Base-by-base conservation (phyloP, 2,888 invertebrate genomes). In the Meliscaeva auricollis region DNA sequence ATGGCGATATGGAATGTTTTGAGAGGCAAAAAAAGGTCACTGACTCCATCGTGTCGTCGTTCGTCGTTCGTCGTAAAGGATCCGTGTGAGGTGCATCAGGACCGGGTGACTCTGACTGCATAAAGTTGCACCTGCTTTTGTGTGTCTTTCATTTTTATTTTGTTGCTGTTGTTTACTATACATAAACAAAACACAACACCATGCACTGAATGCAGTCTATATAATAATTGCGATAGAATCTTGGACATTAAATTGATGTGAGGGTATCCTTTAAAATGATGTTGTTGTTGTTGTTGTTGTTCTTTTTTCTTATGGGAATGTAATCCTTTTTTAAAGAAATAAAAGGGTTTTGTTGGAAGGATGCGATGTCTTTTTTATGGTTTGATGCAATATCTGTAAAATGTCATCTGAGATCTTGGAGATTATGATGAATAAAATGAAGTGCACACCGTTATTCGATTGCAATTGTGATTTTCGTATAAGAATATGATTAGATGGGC, bases 191-290 rank as follows among this genome's bases (percentile, higher is more conserved):
- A 69, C 54, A 64, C 56, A 6, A 46, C 60, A 30, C 30, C 8
- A 20, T 62, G 32, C 64, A 32, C 62, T 69, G 32, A 11, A 41
- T 44, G 62, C 30, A 44, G 41, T 41, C 26, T 41, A 41, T 20
- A 9, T 38, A 8, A 13, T 13, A 13, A 35, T n/a, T 58, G 68
- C 74, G 84, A 84, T 84, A 84, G 66, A 75, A 84, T 84, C 84
- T 84, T 72, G 84, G 84, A 80, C 84, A 80, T 79, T 72, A 76
- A 84, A 84, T 75, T 80, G 84, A 80, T 80, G 75, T 15, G 80
- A 79, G 54, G 75, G 60, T 56, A 30, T 52, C 52, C 13, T 41
- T 44, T 32, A 7, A 13, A 35, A n/a, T 32, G 26, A 7, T 52
- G 1, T 52, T 30, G 3, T 54, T 30, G 4, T 44, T 32, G 26